These are phyloP conservation scores for Phengaris alcon DNA, from an alignment of 2,888 invertebrate species.

Conservation along the genomic window DNA sequence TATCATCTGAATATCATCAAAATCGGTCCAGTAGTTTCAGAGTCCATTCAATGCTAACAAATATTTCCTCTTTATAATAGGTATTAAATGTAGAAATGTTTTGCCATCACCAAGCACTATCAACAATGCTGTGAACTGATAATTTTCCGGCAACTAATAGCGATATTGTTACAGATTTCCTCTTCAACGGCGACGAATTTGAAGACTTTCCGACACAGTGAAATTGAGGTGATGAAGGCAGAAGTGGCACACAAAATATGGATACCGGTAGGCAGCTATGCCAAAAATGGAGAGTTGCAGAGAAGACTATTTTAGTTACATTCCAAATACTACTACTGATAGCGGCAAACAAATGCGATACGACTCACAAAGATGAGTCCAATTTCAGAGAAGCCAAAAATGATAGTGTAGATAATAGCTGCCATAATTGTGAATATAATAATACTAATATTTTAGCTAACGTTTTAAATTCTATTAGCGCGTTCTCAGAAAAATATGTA, in stretches of 20 bases:
- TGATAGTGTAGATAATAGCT: constrained; percentile 56
- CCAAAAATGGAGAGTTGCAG: constrained; percentile 56
- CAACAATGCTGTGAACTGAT: constrained; percentile 4
- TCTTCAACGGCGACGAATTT: constrained; percentile 43
- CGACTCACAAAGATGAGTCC: constrained; percentile 47
- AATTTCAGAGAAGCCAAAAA: constrained; percentile 61
- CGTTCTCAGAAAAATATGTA: constrained; percentile 54
- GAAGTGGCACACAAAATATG: constrained; percentile 55
- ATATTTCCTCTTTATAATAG: too few species aligned
- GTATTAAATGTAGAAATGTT: neutral
- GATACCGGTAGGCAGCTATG: constrained; percentile 51
- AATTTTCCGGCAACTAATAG: constrained; percentile 15
- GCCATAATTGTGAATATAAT: constrained; percentile 71
- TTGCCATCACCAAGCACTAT: neutral
- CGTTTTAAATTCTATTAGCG: constrained; percentile 55
- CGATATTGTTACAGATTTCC: constrained; percentile 60
- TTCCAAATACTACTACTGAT: constrained; percentile 56
- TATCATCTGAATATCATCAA: too few species aligned
- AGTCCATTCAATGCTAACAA: too few species aligned
- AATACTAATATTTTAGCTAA: constrained; percentile 48
- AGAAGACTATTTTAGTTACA: constrained; percentile 50
- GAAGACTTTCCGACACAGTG: constrained; percentile 32
- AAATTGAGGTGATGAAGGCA: constrained; percentile 63
- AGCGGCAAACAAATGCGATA: constrained; percentile 55
- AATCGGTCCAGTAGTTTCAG: too few species aligned